Evolutionary conservation across 2,888 invertebrate genomes (phyloP).

Genomic region (Halictus ligatus): DNA sequence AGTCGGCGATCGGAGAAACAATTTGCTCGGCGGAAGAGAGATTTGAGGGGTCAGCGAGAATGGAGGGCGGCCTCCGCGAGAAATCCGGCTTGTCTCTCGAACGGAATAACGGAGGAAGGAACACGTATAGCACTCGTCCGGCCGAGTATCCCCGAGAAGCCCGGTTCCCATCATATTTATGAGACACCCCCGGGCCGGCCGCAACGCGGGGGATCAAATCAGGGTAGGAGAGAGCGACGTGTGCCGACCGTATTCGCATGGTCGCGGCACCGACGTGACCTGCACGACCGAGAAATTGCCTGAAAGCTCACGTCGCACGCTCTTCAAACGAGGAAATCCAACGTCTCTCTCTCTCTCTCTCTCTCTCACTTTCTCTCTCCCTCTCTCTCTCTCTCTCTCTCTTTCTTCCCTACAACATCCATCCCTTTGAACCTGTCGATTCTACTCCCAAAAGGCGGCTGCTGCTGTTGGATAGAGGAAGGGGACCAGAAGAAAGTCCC

Average conservation of each 20-base stretch:
- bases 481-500: slow-evolving; percentile 6
- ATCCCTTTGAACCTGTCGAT: slow-evolving; percentile 69
- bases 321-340: slow-evolving; percentile 66
- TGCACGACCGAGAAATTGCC: slow-evolving; percentile 64
- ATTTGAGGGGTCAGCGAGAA: slow-evolving; percentile 43
- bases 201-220: slow-evolving; percentile 46
- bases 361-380: background rate
- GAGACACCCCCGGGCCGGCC: slow-evolving; percentile 37
- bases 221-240: slow-evolving; percentile 34
- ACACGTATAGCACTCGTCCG: slow-evolving; percentile 29
- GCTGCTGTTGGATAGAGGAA: background rate
- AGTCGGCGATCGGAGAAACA: slow-evolving; percentile 37
- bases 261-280: slow-evolving; percentile 61
- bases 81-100: slow-evolving; percentile 34
- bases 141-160: slow-evolving; percentile 33
- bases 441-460: slow-evolving; percentile 7
- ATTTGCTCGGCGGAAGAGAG: slow-evolving; percentile 43
- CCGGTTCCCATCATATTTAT: slow-evolving; percentile 54
- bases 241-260: slow-evolving; percentile 60
- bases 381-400: background rate
- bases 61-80: slow-evolving; percentile 9
- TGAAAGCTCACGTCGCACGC: slow-evolving; percentile 69
- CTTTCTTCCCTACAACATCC: background rate
- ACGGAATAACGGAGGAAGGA: slow-evolving; percentile 43
- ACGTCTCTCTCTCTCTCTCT: background rate